These are phyloP conservation scores for Sebastes baramenuke DNA, from an alignment of 2,797 vertebrate species.

Conservation along the genomic window DNA sequence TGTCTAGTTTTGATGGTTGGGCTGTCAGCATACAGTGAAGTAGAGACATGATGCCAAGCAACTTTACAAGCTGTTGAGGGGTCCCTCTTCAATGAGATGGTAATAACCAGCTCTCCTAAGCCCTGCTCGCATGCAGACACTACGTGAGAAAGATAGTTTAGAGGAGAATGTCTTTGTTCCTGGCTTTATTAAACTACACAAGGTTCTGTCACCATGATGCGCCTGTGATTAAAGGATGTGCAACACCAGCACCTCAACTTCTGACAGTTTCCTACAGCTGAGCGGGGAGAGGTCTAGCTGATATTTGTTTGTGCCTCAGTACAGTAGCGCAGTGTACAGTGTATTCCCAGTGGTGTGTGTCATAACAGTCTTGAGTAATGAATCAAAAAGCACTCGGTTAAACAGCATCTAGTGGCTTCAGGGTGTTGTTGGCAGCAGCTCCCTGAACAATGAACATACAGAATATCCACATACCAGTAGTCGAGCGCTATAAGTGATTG, in stretches of 20 bases:
- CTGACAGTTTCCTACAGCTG: conserved; percentile 48
- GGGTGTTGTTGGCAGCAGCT: not conserved
- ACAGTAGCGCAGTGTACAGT: conserved; percentile 19
- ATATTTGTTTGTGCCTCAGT: conserved; percentile 46
- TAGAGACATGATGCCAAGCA: conserved; percentile 54
- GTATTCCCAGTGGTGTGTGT: conserved; percentile 21
- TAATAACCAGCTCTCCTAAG: conserved; percentile 66
- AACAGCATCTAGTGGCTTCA: conserved; percentile 21
- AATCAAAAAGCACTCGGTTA: conserved; percentile 23
- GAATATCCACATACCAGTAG: not conserved
- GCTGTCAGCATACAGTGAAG: conserved; percentile 59
- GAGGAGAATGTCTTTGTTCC: conserved; percentile 56
- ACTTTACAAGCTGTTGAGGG: conserved; percentile 63
- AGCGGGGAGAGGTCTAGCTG: conserved; percentile 25
- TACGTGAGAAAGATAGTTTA: conserved; percentile 43
- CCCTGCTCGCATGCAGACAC: conserved; percentile 4
- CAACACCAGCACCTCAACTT: conserved; percentile 44
- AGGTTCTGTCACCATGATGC: conserved; percentile 60
- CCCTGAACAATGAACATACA: not conserved
- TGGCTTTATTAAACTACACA: conserved; percentile 65
- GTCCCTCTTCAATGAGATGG: conserved; percentile 63
- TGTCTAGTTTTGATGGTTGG: conserved; percentile 48
- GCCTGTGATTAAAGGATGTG: conserved; percentile 65
- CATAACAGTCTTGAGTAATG: conserved; percentile 11
- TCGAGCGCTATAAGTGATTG: not conserved